Evolutionary conservation across 1,140 invertebrate genomes (phyloP), one percentile per base, ranked within the genome.

Genomic region (Tetraneura akinire): DNA sequence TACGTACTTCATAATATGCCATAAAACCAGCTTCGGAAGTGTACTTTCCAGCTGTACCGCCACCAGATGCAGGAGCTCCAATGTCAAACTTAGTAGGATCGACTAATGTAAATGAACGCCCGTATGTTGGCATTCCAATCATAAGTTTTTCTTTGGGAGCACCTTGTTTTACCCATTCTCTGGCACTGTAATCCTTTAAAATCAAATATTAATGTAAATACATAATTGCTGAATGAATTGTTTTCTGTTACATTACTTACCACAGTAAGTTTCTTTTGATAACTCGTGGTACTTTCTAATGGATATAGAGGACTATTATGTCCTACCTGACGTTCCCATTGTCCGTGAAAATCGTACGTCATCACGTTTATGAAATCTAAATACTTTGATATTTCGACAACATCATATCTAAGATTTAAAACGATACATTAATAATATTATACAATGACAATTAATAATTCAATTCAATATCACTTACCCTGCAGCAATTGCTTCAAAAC

Each of bases 71-170:
- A 8, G 95, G 92, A 0, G 96, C 95, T 18, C 96, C 96, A 80
- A 98, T 95, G 82, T 97, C 95, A 83, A 96, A 96, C 84, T 95
- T 92, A 9, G 91, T 91, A 11, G 91, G 89, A 84, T 97, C 94
- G 10, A 92, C 91, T n/a, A 99, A 87, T 10, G 94, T 96, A 86
- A 98, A 99, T 4, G 94, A 95, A 80, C 96, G 88, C 21, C 97
- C 97, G 84, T 98, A 98, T 0, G 94, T 97, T 9, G 96, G 93
- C 91, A 97, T 94, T 80, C 96, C 96, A 74, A 98, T 93, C 88
- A 97, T 92, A 0, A 98, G 87, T 86, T 98, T 99, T 85, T 97
- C 93, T 85, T 94, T 95, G 1, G 96, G 96, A 8, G 96, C 96
- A 51, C 96, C 97, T 86, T 96, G 93, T 83, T 94, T 93, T 0